Conservation (phyloP, 2,797 vertebrate genomes). For the Pipistrellus pipistrellus region DNA sequence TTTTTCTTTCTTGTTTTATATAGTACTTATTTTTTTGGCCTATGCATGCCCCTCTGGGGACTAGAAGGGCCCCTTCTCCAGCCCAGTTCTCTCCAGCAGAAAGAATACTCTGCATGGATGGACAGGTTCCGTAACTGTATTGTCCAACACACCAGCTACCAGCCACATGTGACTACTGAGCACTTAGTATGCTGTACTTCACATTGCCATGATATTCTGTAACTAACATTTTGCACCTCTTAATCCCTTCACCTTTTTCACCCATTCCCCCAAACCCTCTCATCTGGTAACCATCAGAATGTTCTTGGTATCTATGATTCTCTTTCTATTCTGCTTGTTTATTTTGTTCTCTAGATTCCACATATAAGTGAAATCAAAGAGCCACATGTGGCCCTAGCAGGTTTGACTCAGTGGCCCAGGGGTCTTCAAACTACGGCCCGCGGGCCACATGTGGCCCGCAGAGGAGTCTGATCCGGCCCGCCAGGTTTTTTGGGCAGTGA, state of each 20-base stretch:
- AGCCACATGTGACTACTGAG: neutral
- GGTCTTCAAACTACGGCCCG: too few species aligned
- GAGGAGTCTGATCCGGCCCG: too few species aligned
- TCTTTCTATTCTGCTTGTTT: neutral
- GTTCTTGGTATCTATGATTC: neutral
- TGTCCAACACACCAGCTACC: neutral
- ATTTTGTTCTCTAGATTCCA: neutral
- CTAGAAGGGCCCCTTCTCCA: neutral
- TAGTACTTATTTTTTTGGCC: neutral
- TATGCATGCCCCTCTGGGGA: too few species aligned
- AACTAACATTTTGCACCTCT: neutral
- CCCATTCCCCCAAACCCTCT: neutral
- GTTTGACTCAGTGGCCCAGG: too few species aligned
- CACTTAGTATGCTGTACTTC: neutral
- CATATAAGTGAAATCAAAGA: neutral
- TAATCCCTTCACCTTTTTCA: neutral
- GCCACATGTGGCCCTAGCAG: too few species aligned
- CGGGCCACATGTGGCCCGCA: too few species aligned
- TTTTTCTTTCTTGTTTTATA: neutral
- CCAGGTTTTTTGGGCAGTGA: too few species aligned
- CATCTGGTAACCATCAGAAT: neutral
- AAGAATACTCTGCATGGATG: neutral
- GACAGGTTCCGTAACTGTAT: neutral
- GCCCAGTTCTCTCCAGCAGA: neutral
- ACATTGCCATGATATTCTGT: neutral